These are phyloP conservation scores for Coregonus clupeaformis DNA, from an alignment of 2,113 vertebrate species.

Conservation along the genomic window DNA sequence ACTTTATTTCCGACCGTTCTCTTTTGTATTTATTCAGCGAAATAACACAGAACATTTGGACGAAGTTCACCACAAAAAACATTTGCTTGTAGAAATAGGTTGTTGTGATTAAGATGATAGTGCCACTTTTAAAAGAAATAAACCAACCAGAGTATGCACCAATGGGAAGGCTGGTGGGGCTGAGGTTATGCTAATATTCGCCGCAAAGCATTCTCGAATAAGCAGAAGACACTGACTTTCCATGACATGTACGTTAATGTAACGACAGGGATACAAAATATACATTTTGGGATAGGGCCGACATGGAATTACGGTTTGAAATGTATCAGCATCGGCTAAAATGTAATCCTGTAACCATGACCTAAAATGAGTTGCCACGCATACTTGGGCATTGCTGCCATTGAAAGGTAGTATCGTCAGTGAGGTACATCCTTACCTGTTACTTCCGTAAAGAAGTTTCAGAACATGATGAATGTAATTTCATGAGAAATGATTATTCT, in stretches of 20 bases:
- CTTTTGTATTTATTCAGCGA: neutral
- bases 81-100: neutral
- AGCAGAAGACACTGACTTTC: neutral
- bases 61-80: neutral
- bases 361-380: neutral
- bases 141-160: neutral
- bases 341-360: neutral
- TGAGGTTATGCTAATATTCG: neutral
- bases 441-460: conserved; percentile 4
- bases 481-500: conserved; percentile 18
- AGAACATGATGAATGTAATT: conserved; percentile 25
- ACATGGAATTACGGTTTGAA: no score
- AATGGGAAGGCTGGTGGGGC: neutral
- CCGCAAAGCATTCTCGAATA: neutral
- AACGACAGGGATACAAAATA: no score
- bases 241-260: neutral
- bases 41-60: neutral
- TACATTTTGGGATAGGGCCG: no score
- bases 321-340: neutral
- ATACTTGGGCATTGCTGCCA: no score
- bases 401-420: rapidly evolving
- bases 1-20: neutral
- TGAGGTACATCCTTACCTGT: rapidly evolving
- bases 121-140: neutral
- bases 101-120: neutral